Base-by-base conservation (phyloP, 2,113 vertebrate species). In the Serilophus lunatus region DNA sequence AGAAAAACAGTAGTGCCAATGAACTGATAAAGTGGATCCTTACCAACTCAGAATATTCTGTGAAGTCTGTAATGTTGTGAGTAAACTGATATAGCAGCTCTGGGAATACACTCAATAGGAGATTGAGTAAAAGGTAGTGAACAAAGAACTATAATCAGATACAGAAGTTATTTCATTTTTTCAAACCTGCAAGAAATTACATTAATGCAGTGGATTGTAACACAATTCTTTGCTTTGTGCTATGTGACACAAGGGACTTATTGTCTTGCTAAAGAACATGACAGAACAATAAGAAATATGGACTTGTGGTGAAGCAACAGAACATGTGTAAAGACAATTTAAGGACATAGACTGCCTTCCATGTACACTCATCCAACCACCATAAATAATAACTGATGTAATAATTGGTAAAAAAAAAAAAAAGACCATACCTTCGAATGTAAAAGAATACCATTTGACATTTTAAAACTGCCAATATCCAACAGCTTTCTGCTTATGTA, bases 231-330 rank as follows among this genome's bases (percentile, higher is more conserved):
- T 93, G 88, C 95, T 92, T 95, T 89, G 61, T 72, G 82, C 81
- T 93, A 82, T 91, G 76, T 86, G 87, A 90, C 89, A 88, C 93
- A 91, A 96, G 85, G 87, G 92, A 97, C 71, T 96, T 93, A 89
- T 29, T 92, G 91, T 94, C 59, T 82, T 96, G 84, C 90, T 88
- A 95, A 96, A 93, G 49, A 94, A 87, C 76, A 89, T 38, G 80
- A 94, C 90, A 97, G 81, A 96, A 90, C 3, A 2, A 84, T 79
- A 88, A 91, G 83, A 96, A 97, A 97, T 88, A 79, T 18, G 63
- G 84, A 91, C 28, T 88, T 79, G 45, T 61, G 65, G 54, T 96
- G 75, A 94, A 95, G 82, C 38, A 91, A 84, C 33, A 61, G 54
- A 84, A 77, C 42, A 65, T 33, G 44, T 42, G 16, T 74, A 83